Conservation (phyloP, 2,113 vertebrate genomes). For the Gulo gulo region DNA sequence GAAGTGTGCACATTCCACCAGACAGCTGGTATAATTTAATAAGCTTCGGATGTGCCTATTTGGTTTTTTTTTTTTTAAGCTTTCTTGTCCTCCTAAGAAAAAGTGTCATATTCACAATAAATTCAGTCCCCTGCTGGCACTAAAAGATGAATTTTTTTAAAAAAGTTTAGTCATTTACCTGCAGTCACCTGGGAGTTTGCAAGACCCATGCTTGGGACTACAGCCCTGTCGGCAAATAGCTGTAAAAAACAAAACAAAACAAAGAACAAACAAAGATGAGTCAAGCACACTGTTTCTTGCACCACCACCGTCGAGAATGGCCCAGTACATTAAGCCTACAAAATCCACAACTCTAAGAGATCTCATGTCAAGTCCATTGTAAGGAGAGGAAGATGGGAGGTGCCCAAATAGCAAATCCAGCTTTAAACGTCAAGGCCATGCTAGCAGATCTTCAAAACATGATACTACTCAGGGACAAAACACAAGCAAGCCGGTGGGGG, state of each 20-base stretch:
- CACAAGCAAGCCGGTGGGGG: neutral
- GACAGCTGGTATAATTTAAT: constrained; percentile 79
- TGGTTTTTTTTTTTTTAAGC: constrained; percentile 6
- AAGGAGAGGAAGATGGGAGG: constrained; percentile 70
- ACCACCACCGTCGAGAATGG: constrained; percentile 64
- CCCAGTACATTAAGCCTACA: constrained; percentile 73
- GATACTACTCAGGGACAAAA: constrained; percentile 24
- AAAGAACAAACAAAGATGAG: constrained; percentile 23
- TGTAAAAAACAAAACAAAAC: constrained; percentile 76
- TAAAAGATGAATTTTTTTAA: neutral
- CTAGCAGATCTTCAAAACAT: constrained; percentile 28
- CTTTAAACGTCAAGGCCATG: constrained; percentile 54
- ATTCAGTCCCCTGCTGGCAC: constrained; percentile 22
- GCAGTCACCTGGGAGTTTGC: constrained; percentile 95
- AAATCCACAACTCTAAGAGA: constrained; percentile 78
- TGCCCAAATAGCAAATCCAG: constrained; percentile 53
- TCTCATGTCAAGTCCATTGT: constrained; percentile 59
- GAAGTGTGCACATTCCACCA: constrained; percentile 68
- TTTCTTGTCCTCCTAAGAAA: constrained; percentile 44
- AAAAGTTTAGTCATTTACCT: constrained; percentile 86
- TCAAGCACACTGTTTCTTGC: constrained; percentile 45
- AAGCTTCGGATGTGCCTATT: constrained; percentile 70
- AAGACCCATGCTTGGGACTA: constrained; percentile 95
- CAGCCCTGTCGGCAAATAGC: constrained; percentile 98
- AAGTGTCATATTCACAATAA: constrained; percentile 33